phyloP scores from a whole-genome alignment of 2,888 invertebrate genomes.

The Scelioninae gen. 2 region DNA sequence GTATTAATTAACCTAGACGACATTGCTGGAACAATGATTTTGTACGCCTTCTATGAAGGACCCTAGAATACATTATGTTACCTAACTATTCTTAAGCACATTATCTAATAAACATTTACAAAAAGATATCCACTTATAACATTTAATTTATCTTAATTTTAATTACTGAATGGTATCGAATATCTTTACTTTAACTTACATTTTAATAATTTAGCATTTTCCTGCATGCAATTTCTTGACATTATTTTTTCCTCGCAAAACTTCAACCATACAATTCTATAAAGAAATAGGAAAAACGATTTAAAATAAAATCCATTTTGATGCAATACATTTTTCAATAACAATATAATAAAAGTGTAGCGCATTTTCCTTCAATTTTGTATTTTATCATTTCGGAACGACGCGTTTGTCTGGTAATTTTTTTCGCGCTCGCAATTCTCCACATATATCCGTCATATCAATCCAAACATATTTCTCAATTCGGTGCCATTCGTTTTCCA shows the following conservation, averaged over 20 bases:
- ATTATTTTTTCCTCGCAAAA: no score
- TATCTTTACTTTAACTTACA: no score
- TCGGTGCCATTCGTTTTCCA: conserved; percentile 1
- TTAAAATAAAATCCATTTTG: not conserved
- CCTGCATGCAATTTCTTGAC: no score
- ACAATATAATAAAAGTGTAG: not conserved
- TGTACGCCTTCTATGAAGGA: conserved; percentile 74
- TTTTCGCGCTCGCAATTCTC: conserved; percentile 5
- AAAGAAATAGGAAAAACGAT: not conserved
- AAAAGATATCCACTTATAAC: conserved; percentile 62
- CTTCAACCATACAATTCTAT: not conserved
- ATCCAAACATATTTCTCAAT: conserved; percentile 29
- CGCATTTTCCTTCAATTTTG: conserved; percentile 4
- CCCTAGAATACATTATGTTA: conserved; percentile 73
- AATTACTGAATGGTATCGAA: no score
- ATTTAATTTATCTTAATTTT: no score
- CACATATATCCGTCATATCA: conserved; percentile 21
- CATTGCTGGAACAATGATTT: conserved; percentile 74
- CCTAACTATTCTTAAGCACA: conserved; percentile 72
- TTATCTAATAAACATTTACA: conserved; percentile 74
- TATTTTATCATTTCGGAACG: conserved; percentile 2
- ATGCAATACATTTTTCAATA: not conserved
- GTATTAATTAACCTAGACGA: conserved; percentile 70
- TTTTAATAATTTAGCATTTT: no score
- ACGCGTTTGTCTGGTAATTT: conserved; percentile 7